phyloP scores from a whole-genome alignment of 2,797 vertebrate genomes.

The Macroramphosus scolopax region DNA sequence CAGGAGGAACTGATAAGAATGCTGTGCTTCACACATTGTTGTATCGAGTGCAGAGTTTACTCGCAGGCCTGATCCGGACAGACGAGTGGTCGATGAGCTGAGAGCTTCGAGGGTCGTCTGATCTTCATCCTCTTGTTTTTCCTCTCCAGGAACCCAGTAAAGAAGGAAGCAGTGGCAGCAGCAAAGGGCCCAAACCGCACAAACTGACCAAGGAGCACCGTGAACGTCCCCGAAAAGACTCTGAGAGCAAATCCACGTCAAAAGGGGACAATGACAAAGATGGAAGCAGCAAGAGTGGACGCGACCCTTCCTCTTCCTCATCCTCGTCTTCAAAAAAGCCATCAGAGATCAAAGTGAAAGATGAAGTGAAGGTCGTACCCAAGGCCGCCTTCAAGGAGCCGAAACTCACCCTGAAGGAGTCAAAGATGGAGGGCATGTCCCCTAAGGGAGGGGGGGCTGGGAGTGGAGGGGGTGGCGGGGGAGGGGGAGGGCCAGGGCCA shows the following conservation, averaged over 20 bases:
- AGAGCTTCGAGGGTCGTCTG: no score
- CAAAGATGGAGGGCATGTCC: constrained; percentile 92
- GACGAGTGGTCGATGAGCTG: no score
- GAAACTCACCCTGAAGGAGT: constrained; percentile 93
- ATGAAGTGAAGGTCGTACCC: constrained; percentile 87
- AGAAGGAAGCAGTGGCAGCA: constrained; percentile 78
- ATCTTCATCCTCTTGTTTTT: neutral
- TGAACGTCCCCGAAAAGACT: constrained; percentile 93
- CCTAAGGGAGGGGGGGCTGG: constrained; percentile 88
- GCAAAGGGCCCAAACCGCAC: constrained; percentile 91
- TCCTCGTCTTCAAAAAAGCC: constrained; percentile 85
- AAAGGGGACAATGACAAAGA: constrained; percentile 87
- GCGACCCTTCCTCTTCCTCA: constrained; percentile 72
- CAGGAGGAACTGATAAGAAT: no score
- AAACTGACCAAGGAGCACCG: constrained; percentile 95
- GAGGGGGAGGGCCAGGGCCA: constrained; percentile 61
- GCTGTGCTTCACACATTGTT: no score
- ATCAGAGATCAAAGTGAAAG: constrained; percentile 89
- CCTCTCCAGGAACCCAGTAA: constrained; percentile 81
- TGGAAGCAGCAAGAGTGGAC: constrained; percentile 81
- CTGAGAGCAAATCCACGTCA: constrained; percentile 89
- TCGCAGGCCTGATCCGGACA: no score
- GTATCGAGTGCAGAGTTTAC: no score
- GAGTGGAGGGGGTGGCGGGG: constrained; percentile 69
- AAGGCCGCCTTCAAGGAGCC: constrained; percentile 98